Conservation (phyloP, 2,888 invertebrate species). For the Drosophila rellima region DNA sequence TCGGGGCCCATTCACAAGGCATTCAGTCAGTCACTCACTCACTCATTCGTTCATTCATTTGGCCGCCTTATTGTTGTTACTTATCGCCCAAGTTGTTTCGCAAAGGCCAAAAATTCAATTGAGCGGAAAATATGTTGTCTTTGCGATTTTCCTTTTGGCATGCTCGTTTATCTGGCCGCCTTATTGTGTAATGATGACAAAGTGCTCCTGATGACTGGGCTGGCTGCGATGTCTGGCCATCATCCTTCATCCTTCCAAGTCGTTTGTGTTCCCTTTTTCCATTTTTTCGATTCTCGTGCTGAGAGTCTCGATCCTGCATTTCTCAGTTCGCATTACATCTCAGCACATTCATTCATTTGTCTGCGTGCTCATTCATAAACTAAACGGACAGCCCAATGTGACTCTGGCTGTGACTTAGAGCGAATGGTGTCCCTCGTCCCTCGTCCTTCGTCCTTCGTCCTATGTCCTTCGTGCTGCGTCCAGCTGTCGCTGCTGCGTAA, state of each 20-base stretch:
- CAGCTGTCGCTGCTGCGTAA: constrained; percentile 66
- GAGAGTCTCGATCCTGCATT: constrained; percentile 20
- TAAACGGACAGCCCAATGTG: constrained; percentile 52
- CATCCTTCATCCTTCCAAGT: constrained; percentile 15
- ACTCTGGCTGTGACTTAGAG: constrained; percentile 5
- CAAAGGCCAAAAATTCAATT: constrained; percentile 82
- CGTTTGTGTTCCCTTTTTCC: constrained; percentile 2
- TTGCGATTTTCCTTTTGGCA: constrained; percentile 76
- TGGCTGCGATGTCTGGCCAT: constrained; percentile 26
- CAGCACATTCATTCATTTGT: constrained; percentile 73
- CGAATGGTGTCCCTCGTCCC: constrained; percentile 4
- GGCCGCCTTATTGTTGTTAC: constrained; percentile 76
- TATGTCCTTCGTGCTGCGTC: constrained; percentile 19
- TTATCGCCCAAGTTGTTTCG: constrained; percentile 80
- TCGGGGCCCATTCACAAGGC: constrained; percentile 30
- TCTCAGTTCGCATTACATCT: constrained; percentile 52
- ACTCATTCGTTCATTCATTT: constrained; percentile 62
- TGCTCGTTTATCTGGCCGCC: constrained; percentile 63
- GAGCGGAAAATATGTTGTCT: constrained; percentile 83
- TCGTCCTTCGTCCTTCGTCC: constrained; percentile 1
- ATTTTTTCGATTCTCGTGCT: not conserved
- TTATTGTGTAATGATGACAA: constrained; percentile 79
- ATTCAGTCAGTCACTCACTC: constrained; percentile 36
- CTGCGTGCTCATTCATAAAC: constrained; percentile 73
- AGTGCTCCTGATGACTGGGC: constrained; percentile 51